Conservation (phyloP, 2,888 invertebrate species). For the Drosophila hamatofila region DNA sequence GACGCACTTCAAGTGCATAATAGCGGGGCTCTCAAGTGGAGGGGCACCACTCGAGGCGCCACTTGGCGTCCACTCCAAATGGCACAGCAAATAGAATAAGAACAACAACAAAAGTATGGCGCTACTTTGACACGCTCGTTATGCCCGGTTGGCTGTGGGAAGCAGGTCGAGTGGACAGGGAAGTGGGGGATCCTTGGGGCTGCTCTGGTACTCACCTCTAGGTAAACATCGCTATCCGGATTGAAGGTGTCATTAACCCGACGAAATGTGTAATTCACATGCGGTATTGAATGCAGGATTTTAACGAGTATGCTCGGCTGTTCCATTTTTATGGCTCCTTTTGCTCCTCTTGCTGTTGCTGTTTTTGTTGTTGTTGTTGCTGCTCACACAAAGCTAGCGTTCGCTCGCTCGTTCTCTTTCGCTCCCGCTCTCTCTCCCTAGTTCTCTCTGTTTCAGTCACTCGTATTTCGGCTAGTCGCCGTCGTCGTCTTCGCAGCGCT, state of each 20-base stretch:
- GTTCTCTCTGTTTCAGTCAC: slow-evolving; percentile 11
- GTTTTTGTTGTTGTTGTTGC: slow-evolving; percentile 24
- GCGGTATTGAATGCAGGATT: slow-evolving; percentile 95
- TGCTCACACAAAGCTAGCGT: slow-evolving; percentile 45
- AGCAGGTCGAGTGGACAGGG: slow-evolving; percentile 8
- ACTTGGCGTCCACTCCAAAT: slow-evolving; percentile 38
- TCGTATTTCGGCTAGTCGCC: slow-evolving; percentile 29
- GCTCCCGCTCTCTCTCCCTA: background rate
- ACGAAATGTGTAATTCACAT: slow-evolving; percentile 95
- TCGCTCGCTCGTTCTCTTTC: slow-evolving; percentile 5
- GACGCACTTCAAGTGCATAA: slow-evolving; percentile 44
- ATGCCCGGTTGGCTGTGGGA: background rate
- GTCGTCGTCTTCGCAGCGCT: slow-evolving; percentile 21
- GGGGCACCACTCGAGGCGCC: slow-evolving; percentile 40
- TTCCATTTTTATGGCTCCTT: slow-evolving; percentile 86
- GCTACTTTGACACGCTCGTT: slow-evolving; percentile 30
- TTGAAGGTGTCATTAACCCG: slow-evolving; percentile 96
- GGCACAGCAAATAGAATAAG: slow-evolving; percentile 11
- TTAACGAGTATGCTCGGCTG: slow-evolving; percentile 93
- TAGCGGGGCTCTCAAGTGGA: slow-evolving; percentile 49
- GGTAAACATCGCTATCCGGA: slow-evolving; percentile 94
- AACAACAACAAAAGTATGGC: slow-evolving; percentile 10
- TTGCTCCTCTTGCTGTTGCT: slow-evolving; percentile 31
- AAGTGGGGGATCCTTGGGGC: slow-evolving; percentile 11
- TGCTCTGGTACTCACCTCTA: slow-evolving; percentile 89